These are phyloP conservation scores for Acrobasis consociella DNA, from an alignment of 2,888 invertebrate species.

Conservation along the genomic window DNA sequence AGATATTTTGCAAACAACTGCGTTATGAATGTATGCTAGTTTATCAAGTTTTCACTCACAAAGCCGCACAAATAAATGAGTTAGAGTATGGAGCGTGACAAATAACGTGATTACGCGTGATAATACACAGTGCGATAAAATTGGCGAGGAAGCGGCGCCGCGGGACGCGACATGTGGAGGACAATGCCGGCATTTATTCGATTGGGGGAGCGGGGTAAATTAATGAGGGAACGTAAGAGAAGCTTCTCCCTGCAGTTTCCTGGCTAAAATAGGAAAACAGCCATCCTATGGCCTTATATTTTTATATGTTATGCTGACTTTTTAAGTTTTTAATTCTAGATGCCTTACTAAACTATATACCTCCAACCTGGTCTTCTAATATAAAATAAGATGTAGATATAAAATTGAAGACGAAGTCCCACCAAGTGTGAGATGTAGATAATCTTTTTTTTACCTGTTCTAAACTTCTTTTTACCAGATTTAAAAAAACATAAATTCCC, in stretches of 20 bases:
- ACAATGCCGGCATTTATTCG: conserved; percentile 9
- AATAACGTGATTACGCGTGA: conserved; percentile 23
- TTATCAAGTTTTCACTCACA: not conserved
- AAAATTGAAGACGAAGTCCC: no score
- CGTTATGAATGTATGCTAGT: not conserved
- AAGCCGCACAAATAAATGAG: conserved; percentile 17
- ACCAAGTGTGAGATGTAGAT: no score
- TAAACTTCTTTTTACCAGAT: no score
- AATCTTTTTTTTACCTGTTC: no score
- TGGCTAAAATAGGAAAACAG: not conserved
- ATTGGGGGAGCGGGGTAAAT: not conserved
- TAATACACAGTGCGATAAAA: conserved; percentile 20
- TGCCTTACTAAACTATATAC: no score
- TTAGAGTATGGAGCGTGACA: conserved; percentile 14
- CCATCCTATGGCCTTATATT: no score
- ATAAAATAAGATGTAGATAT: no score
- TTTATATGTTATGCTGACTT: no score
- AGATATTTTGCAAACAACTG: no score
- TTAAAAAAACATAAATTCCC: no score
- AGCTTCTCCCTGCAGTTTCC: not conserved
- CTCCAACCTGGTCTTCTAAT: no score
- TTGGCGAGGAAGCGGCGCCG: not conserved
- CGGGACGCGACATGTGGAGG: conserved; percentile 19
- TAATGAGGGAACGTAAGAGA: not conserved
- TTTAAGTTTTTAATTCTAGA: no score